Base-by-base conservation (phyloP, 2,797 vertebrate genomes). In the Schizopygopsis pylzovi region DNA sequence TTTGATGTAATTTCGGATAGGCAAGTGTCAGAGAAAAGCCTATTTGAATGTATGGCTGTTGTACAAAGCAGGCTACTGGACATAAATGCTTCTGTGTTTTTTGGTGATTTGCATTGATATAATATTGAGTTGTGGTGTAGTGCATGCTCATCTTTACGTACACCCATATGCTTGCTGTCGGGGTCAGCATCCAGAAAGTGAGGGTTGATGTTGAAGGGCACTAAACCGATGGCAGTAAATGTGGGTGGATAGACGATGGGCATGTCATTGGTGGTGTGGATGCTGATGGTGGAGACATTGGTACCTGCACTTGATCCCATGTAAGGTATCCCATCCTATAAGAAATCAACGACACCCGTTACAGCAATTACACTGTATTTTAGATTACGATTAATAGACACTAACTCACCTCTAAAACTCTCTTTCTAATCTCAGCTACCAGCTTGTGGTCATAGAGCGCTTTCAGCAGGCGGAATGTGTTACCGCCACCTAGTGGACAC, bases 171-270 rank as follows among this genome's bases (percentile, higher is more conserved):
- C 88, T 92, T 95, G 90, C 96, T 97, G 91, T 89, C 90, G 68
- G 89, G 88, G 86, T 97, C 95, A 7, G 94, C 13, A 80, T 98
- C 97, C 91, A 96, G 90, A 91, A 94, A 98, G 92, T 98, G 97
- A 0, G 96, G 97, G 90, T 97, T 98, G 87, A 98, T 97, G 92
- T 97, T 98, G 91, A 98, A 98, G 85, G 97, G 96, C 61, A 97
- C 94, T 85, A 98, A 94, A 85, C 94, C 95, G 41, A 97, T 93
- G 87, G 96, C 96, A 20, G 91, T 59, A 87, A 97, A 94, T 79
- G 95, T 94, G 33, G 96, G 96, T 3, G 96, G 97, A 88, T 90
- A 97, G 87, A 97, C 96, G 84, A 97, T 96, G 83, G 97, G 97
- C 96, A 97, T 97, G 93, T 98, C 96, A 75, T 97, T 98, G 89